Evolutionary conservation across 1,140 invertebrate species (phyloP).

Genomic region (Campoletis sonorensis): DNA sequence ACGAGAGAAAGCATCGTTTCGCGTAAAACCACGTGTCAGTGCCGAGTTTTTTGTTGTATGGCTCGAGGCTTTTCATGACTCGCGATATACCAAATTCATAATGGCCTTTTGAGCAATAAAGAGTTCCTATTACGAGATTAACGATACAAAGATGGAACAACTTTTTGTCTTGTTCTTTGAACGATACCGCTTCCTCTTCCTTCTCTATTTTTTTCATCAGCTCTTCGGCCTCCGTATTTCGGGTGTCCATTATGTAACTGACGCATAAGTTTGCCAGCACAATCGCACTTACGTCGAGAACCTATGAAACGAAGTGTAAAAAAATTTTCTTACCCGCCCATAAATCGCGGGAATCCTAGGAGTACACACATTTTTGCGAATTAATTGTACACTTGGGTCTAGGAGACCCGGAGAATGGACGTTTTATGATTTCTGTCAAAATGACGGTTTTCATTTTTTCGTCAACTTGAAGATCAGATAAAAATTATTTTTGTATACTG

Average conservation of each 20-base stretch:
- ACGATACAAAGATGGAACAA: conserved; percentile 98
- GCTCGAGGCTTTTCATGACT: conserved; percentile 97
- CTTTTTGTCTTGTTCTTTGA: conserved; percentile 96
- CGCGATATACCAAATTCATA: conserved; percentile 99
- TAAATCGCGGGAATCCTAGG: too few species aligned
- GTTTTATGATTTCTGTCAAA: too few species aligned
- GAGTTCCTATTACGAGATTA: conserved; percentile 97
- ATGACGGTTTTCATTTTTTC: too few species aligned
- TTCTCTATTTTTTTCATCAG: conserved; percentile 99
- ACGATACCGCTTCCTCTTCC: conserved; percentile 95
- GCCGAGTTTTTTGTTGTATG: conserved; percentile 96
- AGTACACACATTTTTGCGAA: too few species aligned
- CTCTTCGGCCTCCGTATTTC: conserved; percentile 99
- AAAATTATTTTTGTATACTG: too few species aligned
- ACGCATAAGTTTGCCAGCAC: conserved; percentile 99
- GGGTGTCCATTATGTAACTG: conserved; percentile 99
- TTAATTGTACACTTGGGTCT: too few species aligned
- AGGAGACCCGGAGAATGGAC: conserved; percentile 3
- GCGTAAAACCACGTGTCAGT: conserved; percentile 99
- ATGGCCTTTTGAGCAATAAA: conserved; percentile 99
- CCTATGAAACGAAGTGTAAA: conserved; percentile 77
- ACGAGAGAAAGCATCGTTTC: conserved; percentile 94
- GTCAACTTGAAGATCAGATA: too few species aligned
- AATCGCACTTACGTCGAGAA: conserved; percentile 96
- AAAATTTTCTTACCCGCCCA: not conserved